A percentile compares a stretch with the other conserved stretches of the same genome.
Evolutionary conservation across 2,113 vertebrate genomes (phyloP).

Genomic region (Tringa solitaria): DNA sequence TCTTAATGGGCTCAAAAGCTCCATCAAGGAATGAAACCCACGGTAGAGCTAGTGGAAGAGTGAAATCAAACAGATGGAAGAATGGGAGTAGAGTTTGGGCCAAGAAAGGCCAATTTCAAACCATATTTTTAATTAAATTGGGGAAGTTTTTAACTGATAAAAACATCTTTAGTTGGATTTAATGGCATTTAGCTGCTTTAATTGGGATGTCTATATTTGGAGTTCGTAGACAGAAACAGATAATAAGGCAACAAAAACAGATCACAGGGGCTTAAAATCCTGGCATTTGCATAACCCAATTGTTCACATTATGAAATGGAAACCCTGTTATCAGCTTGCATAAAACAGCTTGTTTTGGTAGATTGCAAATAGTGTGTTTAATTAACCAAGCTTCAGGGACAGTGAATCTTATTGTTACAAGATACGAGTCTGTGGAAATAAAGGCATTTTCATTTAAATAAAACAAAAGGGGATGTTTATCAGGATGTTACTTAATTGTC

Average conservation of each 20-base stretch:
- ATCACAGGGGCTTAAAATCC: constrained; percentile 61
- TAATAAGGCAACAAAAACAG: constrained; percentile 61
- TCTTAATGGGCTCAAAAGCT: neutral
- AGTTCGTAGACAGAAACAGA: constrained; percentile 58
- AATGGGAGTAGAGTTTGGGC: neutral
- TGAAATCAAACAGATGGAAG: neutral
- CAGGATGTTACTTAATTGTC: constrained; percentile 71
- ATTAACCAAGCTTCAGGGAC: constrained; percentile 71
- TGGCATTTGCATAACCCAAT: constrained; percentile 62
- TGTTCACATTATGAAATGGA: constrained; percentile 67
- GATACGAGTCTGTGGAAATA: constrained; percentile 55
- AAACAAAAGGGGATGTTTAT: constrained; percentile 70
- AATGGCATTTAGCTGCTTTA: constrained; percentile 64
- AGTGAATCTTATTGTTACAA: constrained; percentile 67
- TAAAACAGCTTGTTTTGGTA: constrained; percentile 69
- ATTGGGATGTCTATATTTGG: constrained; percentile 67
- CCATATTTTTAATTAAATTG: constrained; percentile 60
- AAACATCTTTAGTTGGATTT: constrained; percentile 50
- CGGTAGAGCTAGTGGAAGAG: neutral
- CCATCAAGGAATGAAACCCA: neutral
- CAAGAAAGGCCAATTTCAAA: neutral
- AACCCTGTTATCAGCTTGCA: constrained; percentile 68
- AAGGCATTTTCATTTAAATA: constrained; percentile 68
- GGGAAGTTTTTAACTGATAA: constrained; percentile 60
- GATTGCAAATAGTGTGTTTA: constrained; percentile 68